Evolutionary conservation across 2,113 vertebrate species (phyloP).

Genomic region (Falcunculus frontatus): DNA sequence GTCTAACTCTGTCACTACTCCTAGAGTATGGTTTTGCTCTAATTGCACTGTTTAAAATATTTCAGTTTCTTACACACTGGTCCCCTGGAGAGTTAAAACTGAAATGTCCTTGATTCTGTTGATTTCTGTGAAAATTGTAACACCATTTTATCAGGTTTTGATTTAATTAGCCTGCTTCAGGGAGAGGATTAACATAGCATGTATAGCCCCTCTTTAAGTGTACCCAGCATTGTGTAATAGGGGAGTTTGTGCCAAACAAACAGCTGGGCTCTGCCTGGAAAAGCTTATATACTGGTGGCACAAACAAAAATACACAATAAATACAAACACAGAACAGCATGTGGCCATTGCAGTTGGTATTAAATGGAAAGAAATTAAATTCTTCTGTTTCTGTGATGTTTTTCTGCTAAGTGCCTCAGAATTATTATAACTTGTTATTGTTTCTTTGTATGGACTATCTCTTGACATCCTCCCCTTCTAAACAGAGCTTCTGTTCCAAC

Average conservation of each 20-base stretch:
- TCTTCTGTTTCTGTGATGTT: background rate
- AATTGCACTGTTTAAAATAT: background rate
- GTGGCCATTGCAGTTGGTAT: background rate
- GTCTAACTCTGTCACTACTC: background rate
- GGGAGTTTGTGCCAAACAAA: background rate
- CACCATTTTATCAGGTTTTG: background rate
- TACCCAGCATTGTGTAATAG: background rate
- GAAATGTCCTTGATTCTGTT: background rate
- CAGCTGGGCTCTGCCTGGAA: background rate
- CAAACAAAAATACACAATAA: background rate
- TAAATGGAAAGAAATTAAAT: background rate
- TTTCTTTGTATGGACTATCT: background rate
- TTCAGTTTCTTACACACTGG: background rate
- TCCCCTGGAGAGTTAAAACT: background rate
- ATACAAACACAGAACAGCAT: constrained; percentile 1
- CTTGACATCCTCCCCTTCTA: background rate
- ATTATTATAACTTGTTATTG: background rate
- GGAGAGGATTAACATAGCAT: background rate
- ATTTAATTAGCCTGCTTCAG: constrained; percentile 6
- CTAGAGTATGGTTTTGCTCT: background rate
- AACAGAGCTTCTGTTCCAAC: background rate
- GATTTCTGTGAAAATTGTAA: background rate
- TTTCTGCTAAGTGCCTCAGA: background rate
- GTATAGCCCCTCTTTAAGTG: background rate
- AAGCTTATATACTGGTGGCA: background rate